Evolutionary conservation across 2,113 vertebrate genomes (phyloP).

Genomic region (Anhinga anhinga): DNA sequence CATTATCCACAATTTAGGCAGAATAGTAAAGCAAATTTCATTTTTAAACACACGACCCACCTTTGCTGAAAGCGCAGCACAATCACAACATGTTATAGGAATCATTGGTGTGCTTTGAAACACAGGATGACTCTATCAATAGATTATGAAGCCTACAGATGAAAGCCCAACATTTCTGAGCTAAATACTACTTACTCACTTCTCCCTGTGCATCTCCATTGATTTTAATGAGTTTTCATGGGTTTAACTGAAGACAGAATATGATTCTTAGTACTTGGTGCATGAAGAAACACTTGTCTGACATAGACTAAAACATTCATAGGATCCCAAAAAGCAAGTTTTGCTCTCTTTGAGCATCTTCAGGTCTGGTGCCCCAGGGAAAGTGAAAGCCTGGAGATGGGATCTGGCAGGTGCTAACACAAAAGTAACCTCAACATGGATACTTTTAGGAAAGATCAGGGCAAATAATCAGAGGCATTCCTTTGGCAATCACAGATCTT

Average conservation of each 20-base stretch:
- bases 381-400: background rate
- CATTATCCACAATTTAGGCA: slow-evolving; percentile 62
- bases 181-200: background rate
- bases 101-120: slow-evolving; percentile 56
- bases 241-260: background rate
- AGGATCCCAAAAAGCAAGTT: background rate
- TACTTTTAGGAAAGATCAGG: background rate
- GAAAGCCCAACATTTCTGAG: background rate
- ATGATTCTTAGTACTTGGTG: background rate
- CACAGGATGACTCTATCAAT: slow-evolving; percentile 43
- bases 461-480: background rate
- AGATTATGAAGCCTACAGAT: slow-evolving; percentile 34
- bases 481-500: background rate
- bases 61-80: slow-evolving; percentile 16
- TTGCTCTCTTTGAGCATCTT: background rate
- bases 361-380: background rate
- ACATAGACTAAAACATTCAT: background rate
- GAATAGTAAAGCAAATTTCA: slow-evolving; percentile 72
- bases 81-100: slow-evolving; percentile 52
- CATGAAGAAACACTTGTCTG: background rate
- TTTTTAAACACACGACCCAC: slow-evolving; percentile 52
- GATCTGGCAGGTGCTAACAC: background rate
- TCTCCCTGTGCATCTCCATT: background rate
- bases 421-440: background rate
- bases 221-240: background rate